A percentile compares a stretch with the other conserved stretches of the same genome.
Conservation (phyloP, 2,797 vertebrate species). For the Mycteria americana region DNA sequence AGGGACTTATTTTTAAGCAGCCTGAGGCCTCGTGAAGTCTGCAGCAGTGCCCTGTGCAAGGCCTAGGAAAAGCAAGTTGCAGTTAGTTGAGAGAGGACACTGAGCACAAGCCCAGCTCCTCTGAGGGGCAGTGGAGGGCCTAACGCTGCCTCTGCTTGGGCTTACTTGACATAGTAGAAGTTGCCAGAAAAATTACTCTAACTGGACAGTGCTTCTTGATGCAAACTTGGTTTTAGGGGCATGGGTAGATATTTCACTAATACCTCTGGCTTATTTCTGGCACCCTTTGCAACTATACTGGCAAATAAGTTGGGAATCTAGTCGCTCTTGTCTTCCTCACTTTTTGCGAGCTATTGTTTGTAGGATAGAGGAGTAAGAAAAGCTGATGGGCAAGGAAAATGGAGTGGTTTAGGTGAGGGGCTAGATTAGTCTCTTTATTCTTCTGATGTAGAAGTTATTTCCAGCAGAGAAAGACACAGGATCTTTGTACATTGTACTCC, state of each 20-base stretch:
- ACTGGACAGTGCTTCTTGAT: not conserved
- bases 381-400: not conserved
- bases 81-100: not conserved
- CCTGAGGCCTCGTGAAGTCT: not conserved
- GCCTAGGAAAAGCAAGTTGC: not conserved
- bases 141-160: not conserved
- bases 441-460: not conserved
- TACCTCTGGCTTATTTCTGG: not conserved
- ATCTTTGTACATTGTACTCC: not conserved
- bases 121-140: not conserved
- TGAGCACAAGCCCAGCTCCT: not conserved
- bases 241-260: not conserved
- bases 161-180: not conserved
- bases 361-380: not conserved
- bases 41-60: not conserved
- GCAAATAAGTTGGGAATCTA: not conserved
- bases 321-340: not conserved
- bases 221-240: not conserved
- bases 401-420: not conserved
- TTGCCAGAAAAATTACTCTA: not conserved
- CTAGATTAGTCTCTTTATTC: not conserved
- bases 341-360: not conserved
- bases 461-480: not conserved
- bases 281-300: not conserved
- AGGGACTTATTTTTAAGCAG: not conserved